These are phyloP conservation scores for Hylia prasina DNA, from an alignment of 2,113 vertebrate species.

Conservation along the genomic window DNA sequence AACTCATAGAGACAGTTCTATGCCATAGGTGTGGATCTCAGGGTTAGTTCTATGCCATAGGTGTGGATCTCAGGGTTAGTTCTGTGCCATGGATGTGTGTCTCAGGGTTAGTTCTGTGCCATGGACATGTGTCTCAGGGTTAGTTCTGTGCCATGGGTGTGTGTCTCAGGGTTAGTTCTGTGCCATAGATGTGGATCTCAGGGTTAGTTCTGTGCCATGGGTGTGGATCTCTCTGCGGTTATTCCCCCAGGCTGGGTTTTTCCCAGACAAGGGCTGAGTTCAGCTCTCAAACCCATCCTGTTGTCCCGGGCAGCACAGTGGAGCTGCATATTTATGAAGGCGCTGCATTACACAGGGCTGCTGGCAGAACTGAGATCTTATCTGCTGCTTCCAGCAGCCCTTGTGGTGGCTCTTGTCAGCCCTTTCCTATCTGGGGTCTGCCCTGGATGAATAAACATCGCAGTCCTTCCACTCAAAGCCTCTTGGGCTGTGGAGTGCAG, in stretches of 20 bases:
- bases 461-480: not conserved
- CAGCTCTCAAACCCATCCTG: not conserved
- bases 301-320: not conserved
- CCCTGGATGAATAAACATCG: not conserved
- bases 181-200: not conserved
- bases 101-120: not conserved
- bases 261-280: not conserved
- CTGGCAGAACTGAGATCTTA: not conserved
- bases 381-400: not conserved
- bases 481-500: not conserved
- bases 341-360: not conserved
- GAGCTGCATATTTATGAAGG: slow-evolving; percentile 21
- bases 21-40: not conserved
- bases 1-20: too few relatives aligned
- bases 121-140: not conserved
- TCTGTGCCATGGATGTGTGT: not conserved
- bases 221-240: fast-evolving
- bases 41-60: not conserved
- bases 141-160: not conserved
- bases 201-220: not conserved
- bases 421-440: not conserved
- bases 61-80: not conserved
- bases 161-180: not conserved
- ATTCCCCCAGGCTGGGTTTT: not conserved
- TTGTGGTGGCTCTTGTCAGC: not conserved